phyloP scores from a whole-genome alignment of 2,888 invertebrate genomes.

The Oligia fasciuncula region DNA sequence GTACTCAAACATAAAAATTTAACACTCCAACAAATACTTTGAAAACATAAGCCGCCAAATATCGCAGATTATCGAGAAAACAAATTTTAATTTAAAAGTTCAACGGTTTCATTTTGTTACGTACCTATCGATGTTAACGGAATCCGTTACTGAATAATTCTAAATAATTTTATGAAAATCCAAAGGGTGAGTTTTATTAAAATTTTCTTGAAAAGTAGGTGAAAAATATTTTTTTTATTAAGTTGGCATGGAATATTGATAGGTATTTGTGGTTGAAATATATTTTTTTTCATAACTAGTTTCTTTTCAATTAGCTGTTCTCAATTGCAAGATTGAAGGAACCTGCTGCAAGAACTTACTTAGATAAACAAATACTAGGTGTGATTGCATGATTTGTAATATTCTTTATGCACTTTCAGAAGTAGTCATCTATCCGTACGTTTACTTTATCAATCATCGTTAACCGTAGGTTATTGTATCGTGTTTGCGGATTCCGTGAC shows the following conservation, averaged over 20 bases:
- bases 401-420: neutral
- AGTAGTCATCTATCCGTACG: neutral
- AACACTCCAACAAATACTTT: slow-evolving; percentile 18
- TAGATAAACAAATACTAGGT: neutral
- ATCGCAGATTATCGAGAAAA: slow-evolving; percentile 12
- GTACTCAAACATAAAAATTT: slow-evolving; percentile 8
- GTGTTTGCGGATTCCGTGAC: neutral
- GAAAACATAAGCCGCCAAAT: slow-evolving; percentile 13
- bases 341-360: neutral
- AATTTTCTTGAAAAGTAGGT: neutral
- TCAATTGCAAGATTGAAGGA: neutral
- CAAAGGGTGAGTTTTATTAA: neutral
- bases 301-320: neutral
- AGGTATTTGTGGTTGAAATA: neutral
- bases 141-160: neutral
- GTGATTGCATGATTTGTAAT: neutral
- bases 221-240: neutral
- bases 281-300: neutral
- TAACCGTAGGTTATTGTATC: neutral
- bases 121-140: neutral
- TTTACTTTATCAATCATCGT: neutral
- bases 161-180: neutral
- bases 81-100: slow-evolving; percentile 23
- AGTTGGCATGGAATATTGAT: neutral
- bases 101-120: slow-evolving; percentile 22